A percentile compares a stretch with the other conserved stretches of the same genome.
phyloP scores from a whole-genome alignment of 2,888 invertebrate species.

The Dolichopus griseipennis region DNA sequence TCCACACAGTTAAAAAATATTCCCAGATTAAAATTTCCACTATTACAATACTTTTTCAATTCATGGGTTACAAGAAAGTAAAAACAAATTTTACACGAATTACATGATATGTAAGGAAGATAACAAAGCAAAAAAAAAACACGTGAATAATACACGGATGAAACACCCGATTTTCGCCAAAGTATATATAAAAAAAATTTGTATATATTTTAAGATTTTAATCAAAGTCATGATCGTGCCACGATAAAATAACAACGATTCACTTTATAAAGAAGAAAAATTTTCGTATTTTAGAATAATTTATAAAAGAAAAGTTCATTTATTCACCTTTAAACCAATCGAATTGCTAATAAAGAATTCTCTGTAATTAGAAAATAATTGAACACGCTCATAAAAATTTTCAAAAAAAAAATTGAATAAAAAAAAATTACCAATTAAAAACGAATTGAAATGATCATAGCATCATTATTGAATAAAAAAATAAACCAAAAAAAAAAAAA shows the following conservation, averaged over 20 bases:
- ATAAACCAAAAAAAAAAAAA: no score
- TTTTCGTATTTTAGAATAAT: neutral
- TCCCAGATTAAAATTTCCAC: no score
- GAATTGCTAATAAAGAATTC: neutral
- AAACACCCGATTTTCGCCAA: neutral
- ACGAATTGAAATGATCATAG: no score
- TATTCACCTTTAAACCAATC: no score
- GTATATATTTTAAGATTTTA: neutral
- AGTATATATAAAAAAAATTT: neutral
- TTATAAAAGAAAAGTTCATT: neutral
- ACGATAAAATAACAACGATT: neutral
- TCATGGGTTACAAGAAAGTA: no score
- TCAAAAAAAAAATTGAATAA: neutral
- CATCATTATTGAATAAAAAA: no score
- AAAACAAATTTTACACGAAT: neutral
- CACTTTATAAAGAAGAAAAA: neutral
- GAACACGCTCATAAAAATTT: neutral
- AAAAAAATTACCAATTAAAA: no score
- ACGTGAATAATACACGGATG: constrained; percentile 4
- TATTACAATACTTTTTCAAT: no score
- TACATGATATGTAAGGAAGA: neutral
- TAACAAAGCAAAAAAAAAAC: neutral
- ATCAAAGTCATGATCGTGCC: neutral
- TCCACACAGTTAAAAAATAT: no score
- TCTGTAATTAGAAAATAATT: neutral